Percentiles rank a stretch among this genome's conserved stretches.
These are phyloP conservation scores for Pheosia tremula DNA, from an alignment of 2,888 invertebrate genomes.

Conservation along the genomic window DNA sequence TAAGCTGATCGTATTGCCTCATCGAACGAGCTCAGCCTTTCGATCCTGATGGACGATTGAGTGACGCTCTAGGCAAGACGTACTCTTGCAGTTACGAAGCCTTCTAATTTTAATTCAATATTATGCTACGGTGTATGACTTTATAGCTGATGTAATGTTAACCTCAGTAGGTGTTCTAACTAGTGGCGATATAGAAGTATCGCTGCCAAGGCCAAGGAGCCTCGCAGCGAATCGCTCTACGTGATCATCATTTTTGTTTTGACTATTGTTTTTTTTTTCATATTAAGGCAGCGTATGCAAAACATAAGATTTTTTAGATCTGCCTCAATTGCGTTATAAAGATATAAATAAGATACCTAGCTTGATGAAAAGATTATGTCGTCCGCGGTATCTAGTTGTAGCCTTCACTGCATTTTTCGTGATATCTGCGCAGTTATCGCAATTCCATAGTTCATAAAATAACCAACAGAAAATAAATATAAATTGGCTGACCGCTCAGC, in stretches of 20 bases:
- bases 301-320: too few species aligned
- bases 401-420: too few species aligned
- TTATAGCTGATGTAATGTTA: slow-evolving; percentile 56
- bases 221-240: slow-evolving; percentile 30
- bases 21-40: slow-evolving; percentile 44
- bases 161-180: slow-evolving; percentile 42
- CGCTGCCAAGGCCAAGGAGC: slow-evolving; percentile 56
- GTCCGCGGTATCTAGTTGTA: too few species aligned
- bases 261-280: too few species aligned
- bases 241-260: too few species aligned
- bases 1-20: slow-evolving; percentile 37
- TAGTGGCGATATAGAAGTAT: slow-evolving; percentile 47
- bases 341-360: too few species aligned
- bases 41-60: slow-evolving; percentile 38
- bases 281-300: too few species aligned
- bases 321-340: too few species aligned
- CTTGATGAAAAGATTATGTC: too few species aligned
- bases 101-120: slow-evolving; percentile 12
- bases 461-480: slow-evolving; percentile 17
- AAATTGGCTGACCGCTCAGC: slow-evolving; percentile 24
- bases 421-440: too few species aligned
- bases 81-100: neutral
- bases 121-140: slow-evolving; percentile 46
- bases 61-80: neutral
- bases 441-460: too few species aligned